Evolutionary conservation across 2,113 vertebrate genomes (phyloP).

Genomic region (Reinhardtius hippoglossoides): DNA sequence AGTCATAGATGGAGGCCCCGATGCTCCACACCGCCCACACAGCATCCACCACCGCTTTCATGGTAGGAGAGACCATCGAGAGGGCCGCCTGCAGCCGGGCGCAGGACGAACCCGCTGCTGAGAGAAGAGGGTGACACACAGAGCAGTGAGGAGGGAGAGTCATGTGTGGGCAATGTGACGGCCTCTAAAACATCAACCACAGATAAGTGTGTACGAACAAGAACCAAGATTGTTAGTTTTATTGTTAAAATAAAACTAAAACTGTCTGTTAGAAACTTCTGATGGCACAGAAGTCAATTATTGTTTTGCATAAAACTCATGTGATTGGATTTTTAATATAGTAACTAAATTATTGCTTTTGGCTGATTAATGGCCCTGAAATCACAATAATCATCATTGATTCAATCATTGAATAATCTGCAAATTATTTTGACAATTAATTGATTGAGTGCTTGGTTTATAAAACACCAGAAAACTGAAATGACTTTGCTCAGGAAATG

Average conservation of each 20-base stretch:
- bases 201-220: not conserved
- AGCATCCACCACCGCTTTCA: slow-evolving; percentile 84
- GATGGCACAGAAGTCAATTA: not conserved
- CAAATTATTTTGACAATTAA: not conserved
- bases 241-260: not conserved
- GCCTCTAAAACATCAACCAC: not conserved
- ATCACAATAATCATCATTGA: too few species aligned
- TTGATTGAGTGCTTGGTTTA: not conserved
- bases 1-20: slow-evolving; percentile 83
- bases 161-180: slow-evolving; percentile 24
- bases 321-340: too few species aligned
- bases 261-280: not conserved
- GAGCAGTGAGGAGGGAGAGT: slow-evolving; percentile 3
- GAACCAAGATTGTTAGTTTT: not conserved
- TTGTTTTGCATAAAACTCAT: too few species aligned
- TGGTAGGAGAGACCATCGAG: slow-evolving; percentile 82
- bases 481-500: too few species aligned
- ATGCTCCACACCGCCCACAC: slow-evolving; percentile 85
- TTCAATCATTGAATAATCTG: too few species aligned
- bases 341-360: too few species aligned
- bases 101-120: slow-evolving; percentile 43
- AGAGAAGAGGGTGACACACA: slow-evolving; percentile 40
- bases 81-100: slow-evolving; percentile 41
- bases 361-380: too few species aligned
- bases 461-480: too few species aligned